Base-by-base conservation (phyloP, 23 tunicate genomes). In the Styela plicata region DNA sequence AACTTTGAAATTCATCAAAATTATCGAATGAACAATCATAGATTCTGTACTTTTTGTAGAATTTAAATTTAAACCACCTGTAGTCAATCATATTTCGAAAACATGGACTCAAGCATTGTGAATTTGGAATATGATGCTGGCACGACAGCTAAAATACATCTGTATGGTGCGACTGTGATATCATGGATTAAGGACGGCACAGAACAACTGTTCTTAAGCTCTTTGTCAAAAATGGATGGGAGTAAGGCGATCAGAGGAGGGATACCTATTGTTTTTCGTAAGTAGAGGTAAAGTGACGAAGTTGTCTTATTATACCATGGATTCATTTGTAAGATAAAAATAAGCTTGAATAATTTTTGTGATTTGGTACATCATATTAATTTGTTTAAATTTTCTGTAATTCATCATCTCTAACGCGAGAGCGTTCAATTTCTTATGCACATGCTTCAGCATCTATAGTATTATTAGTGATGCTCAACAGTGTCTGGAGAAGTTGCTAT, bases 231-330 rank as follows among this genome's bases (percentile, higher is more conserved):
- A 69, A 84, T 96, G 91, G 99, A 96, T 81, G 99, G 99, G 5
- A 31, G 79, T 24, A 96, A 96, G 67, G 99, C 99, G 2, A 81
- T 96, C 44, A 64, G 99, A 25, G 99, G 99, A 30, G 99, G 99
- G 79, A 96, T 96, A 24, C 99, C 99, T 22, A 7, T 96, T n/a
- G 99, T 96, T 16, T 96, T 96, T 84, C 99, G 97, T 92, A 61
- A 87, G 97, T 92, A 71, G 35, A 32, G 24, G 23, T 31, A 21
- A 22, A n/a, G n/a, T n/a, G n/a, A n/a, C n/a, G n/a, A n/a, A n/a
- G n/a, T n/a, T n/a, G n/a, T n/a, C n/a, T n/a, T n/a, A n/a, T n/a
- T n/a, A n/a, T n/a, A n/a, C n/a, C n/a, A n/a, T n/a, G n/a, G n/a
- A n/a, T n/a, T n/a, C n/a, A n/a, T n/a, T n/a, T n/a, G n/a, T n/a